Evolutionary conservation across 1,140 invertebrate genomes (phyloP).

Genomic region (Gerris buenoi): DNA sequence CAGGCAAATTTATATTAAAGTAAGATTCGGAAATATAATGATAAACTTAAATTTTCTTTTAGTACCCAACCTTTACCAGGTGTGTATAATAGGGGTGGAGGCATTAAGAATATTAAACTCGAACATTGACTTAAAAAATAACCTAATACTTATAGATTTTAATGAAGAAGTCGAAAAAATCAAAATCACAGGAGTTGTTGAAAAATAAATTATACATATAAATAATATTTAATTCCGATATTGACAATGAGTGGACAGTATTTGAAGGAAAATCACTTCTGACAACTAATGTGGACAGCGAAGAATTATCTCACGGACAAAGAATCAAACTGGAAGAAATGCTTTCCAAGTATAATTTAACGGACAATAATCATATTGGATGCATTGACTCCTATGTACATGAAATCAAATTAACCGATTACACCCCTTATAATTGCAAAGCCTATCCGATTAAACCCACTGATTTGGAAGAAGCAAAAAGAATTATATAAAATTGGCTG

Average conservation of each 20-base stretch:
- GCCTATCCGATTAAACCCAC: neutral
- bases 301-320: neutral
- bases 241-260: neutral
- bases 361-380: neutral
- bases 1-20: neutral
- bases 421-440: neutral
- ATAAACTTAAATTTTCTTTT: neutral
- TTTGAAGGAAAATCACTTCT: neutral
- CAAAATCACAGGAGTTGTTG: neutral
- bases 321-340: neutral
- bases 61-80: neutral
- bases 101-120: neutral
- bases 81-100: neutral
- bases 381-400: neutral
- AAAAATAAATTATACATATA: neutral
- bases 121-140: neutral
- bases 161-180: neutral
- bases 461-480: neutral
- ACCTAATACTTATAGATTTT: neutral
- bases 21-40: neutral
- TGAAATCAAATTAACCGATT: neutral
- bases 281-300: neutral
- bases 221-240: neutral
- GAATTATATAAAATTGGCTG: neutral
- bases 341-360: neutral